Evolutionary conservation across 92 coral and sea anemone genomes (phyloP).

Genomic region (Umimayanthus chanpuru): DNA sequence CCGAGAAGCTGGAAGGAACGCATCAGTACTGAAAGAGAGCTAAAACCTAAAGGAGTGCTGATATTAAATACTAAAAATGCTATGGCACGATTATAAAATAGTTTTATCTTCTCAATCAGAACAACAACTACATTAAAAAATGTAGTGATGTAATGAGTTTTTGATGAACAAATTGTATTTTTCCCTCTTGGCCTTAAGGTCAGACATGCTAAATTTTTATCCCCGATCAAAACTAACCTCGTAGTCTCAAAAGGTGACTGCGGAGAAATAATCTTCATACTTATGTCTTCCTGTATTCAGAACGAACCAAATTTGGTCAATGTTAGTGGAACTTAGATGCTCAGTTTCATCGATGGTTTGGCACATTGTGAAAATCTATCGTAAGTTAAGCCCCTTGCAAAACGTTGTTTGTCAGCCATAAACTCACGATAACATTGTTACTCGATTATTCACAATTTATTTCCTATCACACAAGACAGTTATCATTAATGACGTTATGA

Average conservation of each 20-base stretch:
- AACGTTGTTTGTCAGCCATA: background rate
- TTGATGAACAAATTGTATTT: background rate
- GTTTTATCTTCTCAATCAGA: background rate
- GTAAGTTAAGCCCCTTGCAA: background rate
- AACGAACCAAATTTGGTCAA: constrained; percentile 37
- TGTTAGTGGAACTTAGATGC: background rate
- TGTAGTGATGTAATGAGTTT: background rate
- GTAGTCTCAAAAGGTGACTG: background rate
- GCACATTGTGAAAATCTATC: background rate
- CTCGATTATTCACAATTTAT: background rate
- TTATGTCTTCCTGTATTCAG: background rate
- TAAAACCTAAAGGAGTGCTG: background rate
- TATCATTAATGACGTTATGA: too few species aligned
- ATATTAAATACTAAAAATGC: too few species aligned
- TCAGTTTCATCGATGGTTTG: background rate
- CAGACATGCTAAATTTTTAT: background rate
- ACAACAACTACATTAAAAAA: background rate
- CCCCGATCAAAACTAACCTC: background rate
- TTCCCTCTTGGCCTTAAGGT: background rate
- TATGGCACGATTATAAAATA: background rate
- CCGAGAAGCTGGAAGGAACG: background rate
- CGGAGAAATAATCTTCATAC: background rate
- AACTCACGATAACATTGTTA: background rate
- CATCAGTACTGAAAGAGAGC: too few species aligned
- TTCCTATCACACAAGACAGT: background rate